Evolutionary conservation across 2,797 vertebrate species (phyloP).

Genomic region (Babyrousa celebensis): DNA sequence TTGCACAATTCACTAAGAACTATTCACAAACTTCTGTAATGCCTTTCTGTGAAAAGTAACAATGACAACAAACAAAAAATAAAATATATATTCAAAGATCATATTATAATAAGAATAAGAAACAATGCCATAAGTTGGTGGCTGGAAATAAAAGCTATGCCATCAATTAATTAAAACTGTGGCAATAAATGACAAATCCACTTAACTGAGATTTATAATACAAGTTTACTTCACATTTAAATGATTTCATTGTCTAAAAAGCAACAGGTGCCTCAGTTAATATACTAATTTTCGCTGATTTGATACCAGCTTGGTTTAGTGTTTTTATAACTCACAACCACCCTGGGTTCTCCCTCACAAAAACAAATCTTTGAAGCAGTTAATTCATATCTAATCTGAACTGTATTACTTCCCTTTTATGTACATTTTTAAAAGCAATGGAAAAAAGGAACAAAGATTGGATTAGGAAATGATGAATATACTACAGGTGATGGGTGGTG

Average conservation of each 20-base stretch:
- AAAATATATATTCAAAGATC: constrained; percentile 14
- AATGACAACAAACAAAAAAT: not conserved
- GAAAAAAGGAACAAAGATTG: not conserved
- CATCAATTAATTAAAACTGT: constrained; percentile 8
- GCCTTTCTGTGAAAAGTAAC: constrained; percentile 18
- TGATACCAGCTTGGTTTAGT: not conserved
- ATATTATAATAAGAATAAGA: not conserved
- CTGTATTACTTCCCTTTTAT: constrained; percentile 42
- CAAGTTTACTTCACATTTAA: not conserved
- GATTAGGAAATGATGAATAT: constrained; percentile 76
- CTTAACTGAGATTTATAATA: not conserved
- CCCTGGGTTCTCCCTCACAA: not conserved
- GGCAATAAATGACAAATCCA: not conserved
- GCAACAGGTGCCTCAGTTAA: not conserved
- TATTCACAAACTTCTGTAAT: not conserved
- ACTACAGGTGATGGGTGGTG: constrained; percentile 68
- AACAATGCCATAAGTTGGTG: not conserved
- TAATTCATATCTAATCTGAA: not conserved
- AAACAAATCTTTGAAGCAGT: not conserved
- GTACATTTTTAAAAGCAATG: constrained; percentile 72
- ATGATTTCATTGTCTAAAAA: not conserved
- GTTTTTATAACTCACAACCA: not conserved
- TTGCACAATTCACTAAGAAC: not conserved
- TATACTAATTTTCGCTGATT: not conserved
- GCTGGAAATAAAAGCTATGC: not conserved